phyloP scores from a whole-genome alignment of 2,797 vertebrate species.

The Odontamblyopus rebecca region DNA sequence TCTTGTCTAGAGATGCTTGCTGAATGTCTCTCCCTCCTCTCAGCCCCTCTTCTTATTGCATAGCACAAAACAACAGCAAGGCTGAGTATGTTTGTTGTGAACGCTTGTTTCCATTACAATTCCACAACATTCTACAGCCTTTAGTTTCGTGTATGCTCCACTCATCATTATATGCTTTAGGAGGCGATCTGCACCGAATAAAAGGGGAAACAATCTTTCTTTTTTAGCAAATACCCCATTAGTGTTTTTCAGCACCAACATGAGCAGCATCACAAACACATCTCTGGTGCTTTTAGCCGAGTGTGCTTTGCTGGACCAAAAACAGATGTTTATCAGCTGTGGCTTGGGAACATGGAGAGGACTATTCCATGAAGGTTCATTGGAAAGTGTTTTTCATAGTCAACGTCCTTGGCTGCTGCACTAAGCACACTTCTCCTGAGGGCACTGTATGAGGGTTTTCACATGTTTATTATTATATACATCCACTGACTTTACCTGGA shows the following conservation, averaged over 20 bases:
- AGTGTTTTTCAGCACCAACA: conserved; percentile 20
- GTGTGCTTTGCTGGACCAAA: conserved; percentile 26
- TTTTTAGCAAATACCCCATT: conserved; percentile 21
- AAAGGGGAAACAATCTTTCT: conserved; percentile 13
- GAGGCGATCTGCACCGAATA: conserved; percentile 19
- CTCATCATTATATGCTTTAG: conserved; percentile 17
- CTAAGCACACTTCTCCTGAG: conserved; percentile 28
- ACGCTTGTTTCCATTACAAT: too few species aligned
- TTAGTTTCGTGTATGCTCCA: not conserved
- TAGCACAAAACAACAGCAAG: not conserved
- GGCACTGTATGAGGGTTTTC: conserved; percentile 20
- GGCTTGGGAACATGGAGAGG: conserved; percentile 27
- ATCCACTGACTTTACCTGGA: conserved; percentile 24
- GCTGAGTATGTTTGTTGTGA: not conserved
- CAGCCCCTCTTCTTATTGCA: too few species aligned
- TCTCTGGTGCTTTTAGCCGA: conserved; percentile 22
- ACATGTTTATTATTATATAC: conserved; percentile 20
- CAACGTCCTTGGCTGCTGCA: conserved; percentile 28
- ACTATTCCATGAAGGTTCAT: conserved; percentile 35
- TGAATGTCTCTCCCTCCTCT: too few species aligned
- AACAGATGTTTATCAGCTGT: conserved; percentile 51
- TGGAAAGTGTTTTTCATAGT: conserved; percentile 31
- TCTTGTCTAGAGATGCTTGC: too few species aligned
- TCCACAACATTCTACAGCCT: too few species aligned
- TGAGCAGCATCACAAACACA: conserved; percentile 27